A percentile compares a stretch with the other conserved stretches of the same genome.
Evolutionary conservation across 2,888 invertebrate genomes (phyloP).

Genomic region (Nomada lathburiana): DNA sequence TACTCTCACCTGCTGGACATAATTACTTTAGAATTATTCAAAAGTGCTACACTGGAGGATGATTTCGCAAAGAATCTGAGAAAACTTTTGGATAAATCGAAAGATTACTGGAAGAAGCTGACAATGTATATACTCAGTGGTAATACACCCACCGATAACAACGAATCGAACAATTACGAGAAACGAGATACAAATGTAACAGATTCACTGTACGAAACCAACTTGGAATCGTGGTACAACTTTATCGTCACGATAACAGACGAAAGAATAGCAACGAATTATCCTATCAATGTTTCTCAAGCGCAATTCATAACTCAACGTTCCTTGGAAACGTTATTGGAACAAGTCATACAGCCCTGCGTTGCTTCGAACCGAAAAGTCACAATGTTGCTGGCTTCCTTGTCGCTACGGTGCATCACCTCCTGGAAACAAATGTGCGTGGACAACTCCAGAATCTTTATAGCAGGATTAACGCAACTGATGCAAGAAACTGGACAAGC

Average conservation of each 20-base stretch:
- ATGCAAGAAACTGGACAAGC: slow-evolving; percentile 79
- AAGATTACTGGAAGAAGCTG: slow-evolving; percentile 77
- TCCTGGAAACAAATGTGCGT: slow-evolving; percentile 79
- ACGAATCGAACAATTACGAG: slow-evolving; percentile 30
- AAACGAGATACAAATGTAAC: slow-evolving; percentile 19
- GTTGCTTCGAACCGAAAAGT: slow-evolving; percentile 74
- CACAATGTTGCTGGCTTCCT: slow-evolving; percentile 78
- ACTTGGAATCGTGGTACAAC: slow-evolving; percentile 82
- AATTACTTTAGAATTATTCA: slow-evolving; percentile 82
- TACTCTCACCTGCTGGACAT: slow-evolving; percentile 82
- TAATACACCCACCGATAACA: slow-evolving; percentile 35
- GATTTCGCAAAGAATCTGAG: slow-evolving; percentile 79
- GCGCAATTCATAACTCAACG: slow-evolving; percentile 76
- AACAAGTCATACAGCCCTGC: slow-evolving; percentile 73
- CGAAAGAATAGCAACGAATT: slow-evolving; percentile 75
- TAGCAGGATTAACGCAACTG: slow-evolving; percentile 74
- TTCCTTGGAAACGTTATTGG: slow-evolving; percentile 76
- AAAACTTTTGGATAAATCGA: slow-evolving; percentile 78
- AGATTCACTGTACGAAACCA: slow-evolving; percentile 78
- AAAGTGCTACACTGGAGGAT: slow-evolving; percentile 77
- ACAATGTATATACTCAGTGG: slow-evolving; percentile 75
- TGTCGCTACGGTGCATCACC: slow-evolving; percentile 79
- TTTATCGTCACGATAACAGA: slow-evolving; percentile 82
- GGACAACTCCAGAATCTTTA: slow-evolving; percentile 72
- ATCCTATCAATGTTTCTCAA: slow-evolving; percentile 72